Base-by-base conservation (phyloP, 2,888 invertebrate genomes). In the Xiphydria camelus region DNA sequence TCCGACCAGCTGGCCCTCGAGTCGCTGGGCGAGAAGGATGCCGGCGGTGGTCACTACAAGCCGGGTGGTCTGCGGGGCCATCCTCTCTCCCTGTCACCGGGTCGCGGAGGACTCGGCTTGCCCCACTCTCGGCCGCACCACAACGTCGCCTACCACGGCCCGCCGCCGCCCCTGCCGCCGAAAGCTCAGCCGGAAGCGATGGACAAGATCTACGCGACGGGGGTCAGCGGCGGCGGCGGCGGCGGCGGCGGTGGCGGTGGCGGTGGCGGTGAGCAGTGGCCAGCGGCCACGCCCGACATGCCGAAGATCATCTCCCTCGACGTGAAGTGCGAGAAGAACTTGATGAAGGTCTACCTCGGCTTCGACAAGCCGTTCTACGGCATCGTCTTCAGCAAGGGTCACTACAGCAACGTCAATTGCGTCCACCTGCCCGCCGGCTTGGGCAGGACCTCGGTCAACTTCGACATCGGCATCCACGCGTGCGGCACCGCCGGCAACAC, bases 321-420 rank as follows among this genome's bases (percentile, higher is more conserved):
- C 63, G 94, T 94, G 0, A 94, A 94, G 73, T 95, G 94, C 74
- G 94, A 94, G 76, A 94, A 94, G 73, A 93, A 88, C 66, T 82
- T 90, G 43, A 95, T 95, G 94, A 88, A 94, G 73, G 93, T 95
- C 1, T 92, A 90, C 64, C 82, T 94, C n/a, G 91, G 91, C 53
- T 94, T 94, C 67, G 94, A 94, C 66, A 91, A 93, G 66, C 94
- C 94, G 0, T 94, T 94, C 80, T 92, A 90, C 63, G 94, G 94
- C n/a, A 93, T 94, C 36, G 91, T 94, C 25, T 94, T 94, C 80
- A 93, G 92, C 51, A 94, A 94, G 75, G 94, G 94, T 1, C 92
- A 94, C 74, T 94, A 94, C 76, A 92, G 91, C 59, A 93, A 94
- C 69, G 87, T 89, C 41, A 91, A 92, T 70, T 94, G 94, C 67